Evolutionary conservation across 2,113 vertebrate species (phyloP), one percentile per base, ranked within the genome.

Genomic region (Conger conger): DNA sequence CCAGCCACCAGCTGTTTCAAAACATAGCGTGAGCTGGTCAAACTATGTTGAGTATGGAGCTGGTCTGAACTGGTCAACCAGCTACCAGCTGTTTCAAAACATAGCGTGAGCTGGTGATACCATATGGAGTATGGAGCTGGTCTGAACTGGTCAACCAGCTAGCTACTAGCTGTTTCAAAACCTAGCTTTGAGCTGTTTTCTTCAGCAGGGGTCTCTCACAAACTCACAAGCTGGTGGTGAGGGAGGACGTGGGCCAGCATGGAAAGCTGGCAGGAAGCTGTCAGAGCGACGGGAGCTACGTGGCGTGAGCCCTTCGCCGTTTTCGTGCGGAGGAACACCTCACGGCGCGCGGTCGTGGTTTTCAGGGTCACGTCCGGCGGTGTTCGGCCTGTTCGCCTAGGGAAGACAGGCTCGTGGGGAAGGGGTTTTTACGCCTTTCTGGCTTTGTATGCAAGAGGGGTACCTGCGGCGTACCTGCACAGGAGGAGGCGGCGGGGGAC

Each of bases 191-290:
- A n/a, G n/a, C n/a, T n/a, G n/a, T n/a, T n/a, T n/a, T n/a, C n/a
- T n/a, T n/a, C n/a, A n/a, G n/a, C n/a, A n/a, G n/a, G n/a, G n/a
- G n/a, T 82, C 77, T 63, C 57, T 38, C 68, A 57, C 42, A 78
- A 76, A 68, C 63, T 57, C 60, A 33, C n/a, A n/a, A n/a, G n/a
- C n/a, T n/a, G 82, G 87, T 88, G 80, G 85, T 77, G n/a, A 68
- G 20, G 60, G 27, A 68, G 60, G 60, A 68, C 27, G 23, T n/a
- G 27, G n/a, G n/a, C 68, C n/a, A 13, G n/a, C 27, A 13, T 27
- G 27, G 68, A 73, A 73, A 33, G 9, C 68, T 13, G 68, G 13
- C 9, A 73, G 27, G n/a, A 33, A 73, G 20, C 27, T 33, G 68
- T 30, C 68, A 73, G n/a, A 30, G 0, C 30, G 11, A 2, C 27